Conservation (phyloP, 2,888 invertebrate genomes). For the Caenorhabditis plicata region DNA sequence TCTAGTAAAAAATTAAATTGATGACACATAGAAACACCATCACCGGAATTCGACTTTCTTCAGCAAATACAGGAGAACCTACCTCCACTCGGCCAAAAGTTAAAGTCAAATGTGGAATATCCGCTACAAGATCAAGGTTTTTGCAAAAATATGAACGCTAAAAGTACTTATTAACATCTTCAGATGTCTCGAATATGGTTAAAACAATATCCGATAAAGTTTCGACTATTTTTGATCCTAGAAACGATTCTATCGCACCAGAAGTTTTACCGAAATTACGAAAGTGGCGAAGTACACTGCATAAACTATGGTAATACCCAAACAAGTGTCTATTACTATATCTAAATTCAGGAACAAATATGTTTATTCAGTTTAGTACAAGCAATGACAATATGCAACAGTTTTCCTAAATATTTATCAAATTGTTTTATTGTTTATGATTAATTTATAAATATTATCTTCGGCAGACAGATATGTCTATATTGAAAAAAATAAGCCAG, state of each 20-base stretch:
- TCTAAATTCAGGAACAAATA: too few relatives aligned
- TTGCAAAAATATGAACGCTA: not conserved
- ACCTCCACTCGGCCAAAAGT: constrained; percentile 24
- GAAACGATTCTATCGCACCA: constrained; percentile 10
- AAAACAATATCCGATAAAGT: constrained; percentile 10
- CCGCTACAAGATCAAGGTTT: constrained; percentile 20
- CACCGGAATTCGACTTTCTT: constrained; percentile 3
- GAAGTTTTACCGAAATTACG: constrained; percentile 16
- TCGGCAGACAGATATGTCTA: too few relatives aligned
- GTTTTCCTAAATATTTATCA: too few relatives aligned
- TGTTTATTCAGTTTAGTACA: too few relatives aligned
- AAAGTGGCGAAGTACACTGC: constrained; percentile 22
- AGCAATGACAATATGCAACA: too few relatives aligned
- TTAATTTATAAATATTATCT: too few relatives aligned
- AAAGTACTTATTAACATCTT: not conserved
- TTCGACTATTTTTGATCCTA: constrained; percentile 11
- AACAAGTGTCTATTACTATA: too few relatives aligned
- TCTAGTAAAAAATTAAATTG: too few relatives aligned
- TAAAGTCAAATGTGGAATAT: constrained; percentile 18
- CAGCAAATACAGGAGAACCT: constrained; percentile 21
- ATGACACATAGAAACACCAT: constrained; percentile 19
- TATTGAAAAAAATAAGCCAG: too few relatives aligned
- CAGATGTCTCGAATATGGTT: constrained; percentile 19
- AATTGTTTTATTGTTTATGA: too few relatives aligned
- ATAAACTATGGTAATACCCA: constrained; percentile 18